Conservation (phyloP, 1,140 invertebrate species). For the Sminthurinus signatus region DNA sequence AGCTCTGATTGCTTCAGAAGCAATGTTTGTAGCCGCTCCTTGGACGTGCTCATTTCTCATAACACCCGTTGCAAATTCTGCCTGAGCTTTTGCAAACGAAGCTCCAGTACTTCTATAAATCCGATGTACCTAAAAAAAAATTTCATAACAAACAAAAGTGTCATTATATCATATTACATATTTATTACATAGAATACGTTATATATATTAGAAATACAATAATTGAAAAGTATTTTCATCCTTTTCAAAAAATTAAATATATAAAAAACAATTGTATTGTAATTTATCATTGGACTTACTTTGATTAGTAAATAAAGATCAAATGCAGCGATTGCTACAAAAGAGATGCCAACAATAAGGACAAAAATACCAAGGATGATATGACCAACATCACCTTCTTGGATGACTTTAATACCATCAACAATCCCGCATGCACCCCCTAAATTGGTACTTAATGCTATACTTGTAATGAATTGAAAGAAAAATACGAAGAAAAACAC, state of each 20-base stretch:
- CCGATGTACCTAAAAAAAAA: conserved; percentile 82
- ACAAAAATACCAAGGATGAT: conserved; percentile 65
- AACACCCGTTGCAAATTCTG: conserved; percentile 92
- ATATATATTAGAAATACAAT: too few species aligned
- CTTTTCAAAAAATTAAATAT: too few species aligned
- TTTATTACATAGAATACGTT: too few species aligned
- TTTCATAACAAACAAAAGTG: too few species aligned
- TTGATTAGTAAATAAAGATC: conserved; percentile 78
- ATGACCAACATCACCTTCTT: conserved; percentile 48
- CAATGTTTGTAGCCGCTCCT: conserved; percentile 75
- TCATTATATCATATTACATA: too few species aligned
- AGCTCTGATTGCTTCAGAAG: conserved; percentile 67
- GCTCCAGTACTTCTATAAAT: conserved; percentile 93
- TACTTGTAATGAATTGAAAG: conserved; percentile 87
- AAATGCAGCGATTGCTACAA: conserved; percentile 62
- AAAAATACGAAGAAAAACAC: conserved; percentile 99
- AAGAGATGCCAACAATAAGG: conserved; percentile 64
- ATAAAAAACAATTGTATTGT: too few species aligned
- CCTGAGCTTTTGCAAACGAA: conserved; percentile 92
- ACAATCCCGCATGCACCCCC: conserved; percentile 69
- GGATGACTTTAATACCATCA: conserved; percentile 59
- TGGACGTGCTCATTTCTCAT: conserved; percentile 91
- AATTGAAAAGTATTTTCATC: too few species aligned
- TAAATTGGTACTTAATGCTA: conserved; percentile 83
- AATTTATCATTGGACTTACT: conserved; percentile 60